Evolutionary conservation across 2,113 vertebrate species (phyloP).

Genomic region (Syngnathus floridae): DNA sequence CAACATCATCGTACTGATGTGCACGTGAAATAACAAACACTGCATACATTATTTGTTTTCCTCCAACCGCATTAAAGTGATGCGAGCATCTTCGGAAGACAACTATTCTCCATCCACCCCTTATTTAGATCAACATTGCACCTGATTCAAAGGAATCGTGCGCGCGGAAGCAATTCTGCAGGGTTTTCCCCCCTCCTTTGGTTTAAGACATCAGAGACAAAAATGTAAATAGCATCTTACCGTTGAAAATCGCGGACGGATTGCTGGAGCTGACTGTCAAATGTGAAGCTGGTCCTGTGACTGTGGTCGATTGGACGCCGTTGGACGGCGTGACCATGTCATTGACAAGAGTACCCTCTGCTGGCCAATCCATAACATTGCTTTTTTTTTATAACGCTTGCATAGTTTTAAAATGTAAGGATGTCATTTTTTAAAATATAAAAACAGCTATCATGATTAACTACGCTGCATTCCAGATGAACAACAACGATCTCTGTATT

Average conservation of each 20-base stretch:
- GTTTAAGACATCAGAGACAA: background rate
- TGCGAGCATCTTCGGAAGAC: slow-evolving; percentile 10
- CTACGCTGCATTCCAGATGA: background rate
- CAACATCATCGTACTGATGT: slow-evolving; percentile 15
- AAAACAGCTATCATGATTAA: background rate
- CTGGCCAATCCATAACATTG: background rate
- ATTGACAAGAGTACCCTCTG: slow-evolving; percentile 33
- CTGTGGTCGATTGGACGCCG: slow-evolving; percentile 29
- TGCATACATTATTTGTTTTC: slow-evolving; percentile 15
- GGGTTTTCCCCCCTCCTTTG: background rate
- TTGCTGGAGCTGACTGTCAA: slow-evolving; percentile 41
- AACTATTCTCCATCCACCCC: slow-evolving; percentile 2
- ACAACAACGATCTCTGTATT: background rate
- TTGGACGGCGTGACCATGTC: slow-evolving; percentile 26
- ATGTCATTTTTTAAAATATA: background rate
- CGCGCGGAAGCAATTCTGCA: background rate
- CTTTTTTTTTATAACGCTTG: background rate
- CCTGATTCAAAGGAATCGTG: slow-evolving; percentile 16
- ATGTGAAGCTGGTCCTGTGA: slow-evolving; percentile 51
- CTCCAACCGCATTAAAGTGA: slow-evolving; percentile 23
- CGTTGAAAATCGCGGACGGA: slow-evolving; percentile 34
- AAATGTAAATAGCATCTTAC: slow-evolving; percentile 47
- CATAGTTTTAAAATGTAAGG: background rate
- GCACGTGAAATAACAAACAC: slow-evolving; percentile 30
- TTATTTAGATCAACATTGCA: slow-evolving; percentile 18